Percentiles rank a stretch among this genome's conserved stretches.
phyloP scores from a whole-genome alignment of 2,797 vertebrate species.

The Urophycis tenuis region DNA sequence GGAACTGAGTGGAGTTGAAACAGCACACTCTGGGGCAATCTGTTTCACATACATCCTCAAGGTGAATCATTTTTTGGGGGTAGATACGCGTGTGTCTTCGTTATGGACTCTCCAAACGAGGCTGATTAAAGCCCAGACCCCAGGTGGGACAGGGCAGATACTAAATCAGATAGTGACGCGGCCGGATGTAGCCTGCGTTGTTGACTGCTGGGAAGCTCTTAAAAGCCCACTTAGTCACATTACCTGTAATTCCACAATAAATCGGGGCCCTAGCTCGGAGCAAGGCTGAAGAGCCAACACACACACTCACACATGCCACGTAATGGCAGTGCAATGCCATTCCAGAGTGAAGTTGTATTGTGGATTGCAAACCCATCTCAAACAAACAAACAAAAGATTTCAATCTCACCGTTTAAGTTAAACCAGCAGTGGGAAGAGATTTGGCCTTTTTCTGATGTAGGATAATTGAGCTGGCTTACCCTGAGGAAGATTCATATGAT shows the following conservation, averaged over 20 bases:
- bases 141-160: slow-evolving; percentile 33
- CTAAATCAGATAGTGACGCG: slow-evolving; percentile 48
- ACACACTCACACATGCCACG: background rate
- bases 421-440: background rate
- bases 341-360: background rate
- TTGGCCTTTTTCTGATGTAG: too few species aligned
- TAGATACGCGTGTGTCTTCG: slow-evolving; percentile 11
- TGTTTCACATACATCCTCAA: background rate
- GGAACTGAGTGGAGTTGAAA: background rate
- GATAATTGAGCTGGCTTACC: background rate
- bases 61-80: background rate
- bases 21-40: background rate
- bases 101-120: background rate
- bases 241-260: slow-evolving; percentile 50
- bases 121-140: slow-evolving; percentile 23
- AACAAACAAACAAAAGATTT: background rate
- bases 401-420: background rate
- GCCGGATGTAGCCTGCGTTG: slow-evolving; percentile 47
- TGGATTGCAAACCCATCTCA: background rate
- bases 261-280: slow-evolving; percentile 28
- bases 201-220: slow-evolving; percentile 57
- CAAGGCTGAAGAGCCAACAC: background rate
- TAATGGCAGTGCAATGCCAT: background rate
- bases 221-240: slow-evolving; percentile 58
- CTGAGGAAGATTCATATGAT: slow-evolving; percentile 50